A percentile compares a stretch with the other conserved stretches of the same genome.
Evolutionary conservation across 2,888 invertebrate species (phyloP).

Genomic region (Phlogophora meticulosa): DNA sequence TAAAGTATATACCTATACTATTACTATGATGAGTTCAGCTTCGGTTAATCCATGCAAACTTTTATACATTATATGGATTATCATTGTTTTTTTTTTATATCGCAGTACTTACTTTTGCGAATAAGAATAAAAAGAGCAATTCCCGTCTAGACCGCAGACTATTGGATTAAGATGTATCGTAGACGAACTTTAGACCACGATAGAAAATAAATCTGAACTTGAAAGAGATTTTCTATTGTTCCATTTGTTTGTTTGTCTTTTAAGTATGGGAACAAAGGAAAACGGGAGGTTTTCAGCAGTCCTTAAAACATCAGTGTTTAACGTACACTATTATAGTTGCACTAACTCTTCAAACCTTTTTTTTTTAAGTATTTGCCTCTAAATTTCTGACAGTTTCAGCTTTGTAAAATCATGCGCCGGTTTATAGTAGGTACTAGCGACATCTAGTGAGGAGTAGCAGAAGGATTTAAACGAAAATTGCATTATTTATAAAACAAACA

Average conservation of each 20-base stretch:
- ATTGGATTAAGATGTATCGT: conserved; percentile 69
- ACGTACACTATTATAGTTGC: too few species aligned
- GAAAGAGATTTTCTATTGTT: conserved; percentile 48
- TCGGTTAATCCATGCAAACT: too few species aligned
- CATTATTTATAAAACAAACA: too few species aligned
- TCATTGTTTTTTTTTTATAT: too few species aligned
- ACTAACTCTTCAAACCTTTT: too few species aligned
- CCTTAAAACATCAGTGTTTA: neutral
- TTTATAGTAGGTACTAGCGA: conserved; percentile 48
- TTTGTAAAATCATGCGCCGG: neutral
- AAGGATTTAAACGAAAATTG: neutral
- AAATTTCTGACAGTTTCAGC: neutral
- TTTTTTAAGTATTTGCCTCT: neutral
- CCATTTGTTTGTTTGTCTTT: conserved; percentile 22
- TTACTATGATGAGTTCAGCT: too few species aligned
- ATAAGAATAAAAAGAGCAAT: conserved; percentile 48
- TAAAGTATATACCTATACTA: too few species aligned
- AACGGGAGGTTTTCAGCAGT: conserved; percentile 16
- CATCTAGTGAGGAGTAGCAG: conserved; percentile 75
- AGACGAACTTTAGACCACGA: conserved; percentile 40
- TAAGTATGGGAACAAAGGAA: conserved; percentile 9
- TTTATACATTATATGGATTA: too few species aligned
- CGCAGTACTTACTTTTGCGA: too few species aligned
- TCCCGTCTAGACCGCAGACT: conserved; percentile 67
- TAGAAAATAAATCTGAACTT: conserved; percentile 48